Conservation (phyloP, 1,140 invertebrate genomes). For the Muscidifurax raptorellus region DNA sequence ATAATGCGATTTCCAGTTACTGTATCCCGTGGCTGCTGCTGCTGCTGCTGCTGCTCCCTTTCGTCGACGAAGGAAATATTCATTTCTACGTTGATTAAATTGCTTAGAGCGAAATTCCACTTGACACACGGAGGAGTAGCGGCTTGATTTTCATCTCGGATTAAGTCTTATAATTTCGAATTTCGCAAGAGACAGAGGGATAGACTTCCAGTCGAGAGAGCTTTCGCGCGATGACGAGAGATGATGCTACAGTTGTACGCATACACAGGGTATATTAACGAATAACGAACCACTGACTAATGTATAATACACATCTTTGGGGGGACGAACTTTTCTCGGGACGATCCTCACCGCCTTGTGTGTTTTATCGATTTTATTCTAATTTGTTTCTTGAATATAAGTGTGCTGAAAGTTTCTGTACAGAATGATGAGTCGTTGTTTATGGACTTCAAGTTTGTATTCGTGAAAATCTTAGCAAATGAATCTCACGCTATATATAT, state of each 20-base stretch:
- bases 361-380: too few relatives aligned
- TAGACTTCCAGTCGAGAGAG: background rate
- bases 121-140: slow-evolving; percentile 6
- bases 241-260: background rate
- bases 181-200: background rate
- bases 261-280: background rate
- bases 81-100: slow-evolving; percentile 42
- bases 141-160: slow-evolving; percentile 35
- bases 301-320: background rate
- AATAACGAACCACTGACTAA: background rate
- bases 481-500: background rate
- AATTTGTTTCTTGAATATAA: too few relatives aligned
- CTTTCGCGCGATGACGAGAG: background rate
- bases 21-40: background rate
- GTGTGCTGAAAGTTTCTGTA: too few relatives aligned
- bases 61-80: slow-evolving; percentile 27
- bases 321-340: background rate
- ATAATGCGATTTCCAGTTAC: slow-evolving; percentile 27
- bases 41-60: slow-evolving; percentile 11
- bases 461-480: background rate
- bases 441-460: background rate
- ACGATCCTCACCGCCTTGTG: background rate
- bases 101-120: slow-evolving; percentile 28
- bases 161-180: slow-evolving; percentile 26
- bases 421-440: background rate